Conservation (phyloP, 2,113 vertebrate species). For the Plecturocebus donacophilus region DNA sequence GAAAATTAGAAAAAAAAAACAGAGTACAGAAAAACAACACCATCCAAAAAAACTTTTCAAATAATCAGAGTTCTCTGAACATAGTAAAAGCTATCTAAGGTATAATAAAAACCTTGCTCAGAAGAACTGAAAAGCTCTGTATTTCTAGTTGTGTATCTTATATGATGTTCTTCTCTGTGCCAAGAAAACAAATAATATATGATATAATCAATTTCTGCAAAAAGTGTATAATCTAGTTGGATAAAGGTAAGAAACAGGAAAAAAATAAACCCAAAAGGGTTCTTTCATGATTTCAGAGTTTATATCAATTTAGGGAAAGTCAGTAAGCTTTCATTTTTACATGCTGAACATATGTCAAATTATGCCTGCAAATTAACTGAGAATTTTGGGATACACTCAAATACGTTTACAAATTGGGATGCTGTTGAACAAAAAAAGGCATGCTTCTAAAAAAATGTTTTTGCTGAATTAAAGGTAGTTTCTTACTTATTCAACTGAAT, state of each 20-base stretch:
- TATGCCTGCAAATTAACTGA: not conserved
- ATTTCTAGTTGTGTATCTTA: not conserved
- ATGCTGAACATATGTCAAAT: not conserved
- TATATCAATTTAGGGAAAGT: constrained; percentile 31
- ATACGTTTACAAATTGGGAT: not conserved
- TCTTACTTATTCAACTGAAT: constrained; percentile 78
- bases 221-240: not conserved
- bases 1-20: not conserved
- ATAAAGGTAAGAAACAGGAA: constrained; percentile 27
- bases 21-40: not conserved
- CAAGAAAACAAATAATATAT: not conserved
- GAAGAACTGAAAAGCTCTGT: not conserved
- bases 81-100: not conserved
- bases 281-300: not conserved
- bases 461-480: not conserved
- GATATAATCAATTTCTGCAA: constrained; percentile 1
- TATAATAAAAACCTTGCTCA: constrained; percentile 13
- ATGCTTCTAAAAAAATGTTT: not conserved
- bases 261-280: not conserved
- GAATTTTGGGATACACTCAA: constrained; percentile 1
- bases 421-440: not conserved
- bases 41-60: not conserved
- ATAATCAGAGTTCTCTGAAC: not conserved
- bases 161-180: not conserved
- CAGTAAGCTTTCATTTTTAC: not conserved